A percentile compares a stretch with the other conserved stretches of the same genome.
Conservation (phyloP, 2,888 invertebrate genomes). For the Calliopum simillimum region DNA sequence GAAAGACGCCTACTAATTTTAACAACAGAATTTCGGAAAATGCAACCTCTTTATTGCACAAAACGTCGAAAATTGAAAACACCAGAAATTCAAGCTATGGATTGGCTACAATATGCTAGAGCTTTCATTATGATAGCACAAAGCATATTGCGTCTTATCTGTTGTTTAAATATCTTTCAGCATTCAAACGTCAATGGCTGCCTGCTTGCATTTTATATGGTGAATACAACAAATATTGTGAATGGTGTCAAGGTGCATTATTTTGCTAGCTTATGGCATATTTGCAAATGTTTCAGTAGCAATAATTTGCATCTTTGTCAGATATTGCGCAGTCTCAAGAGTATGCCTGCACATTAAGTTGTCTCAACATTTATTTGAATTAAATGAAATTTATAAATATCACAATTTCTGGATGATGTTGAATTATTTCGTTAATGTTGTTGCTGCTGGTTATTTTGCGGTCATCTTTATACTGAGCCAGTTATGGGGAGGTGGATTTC, state of each 20-base stretch:
- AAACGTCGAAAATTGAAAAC: too few relatives aligned
- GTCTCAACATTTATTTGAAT: too few relatives aligned
- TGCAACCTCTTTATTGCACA: too few relatives aligned
- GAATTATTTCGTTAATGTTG: background rate
- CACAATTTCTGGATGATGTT: background rate
- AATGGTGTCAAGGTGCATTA: background rate
- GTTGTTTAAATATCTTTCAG: too few relatives aligned
- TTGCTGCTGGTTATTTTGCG: background rate
- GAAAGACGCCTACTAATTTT: too few relatives aligned
- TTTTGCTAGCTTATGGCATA: conserved; percentile 2
- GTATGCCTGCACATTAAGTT: background rate
- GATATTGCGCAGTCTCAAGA: background rate
- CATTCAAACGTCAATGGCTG: too few relatives aligned
- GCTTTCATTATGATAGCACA: too few relatives aligned
- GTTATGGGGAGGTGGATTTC: too few relatives aligned
- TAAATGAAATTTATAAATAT: conserved; percentile 2
- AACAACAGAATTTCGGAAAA: too few relatives aligned
- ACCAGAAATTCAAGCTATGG: too few relatives aligned
- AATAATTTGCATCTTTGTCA: background rate
- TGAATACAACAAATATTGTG: background rate
- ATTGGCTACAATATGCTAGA: too few relatives aligned
- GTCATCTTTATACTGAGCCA: background rate
- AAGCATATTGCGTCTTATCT: too few relatives aligned
- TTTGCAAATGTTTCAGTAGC: background rate
- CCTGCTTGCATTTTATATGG: background rate